A percentile compares a stretch with the other conserved stretches of the same genome.
Evolutionary conservation across 1,140 invertebrate genomes (phyloP).

Genomic region (Gonioctena quinquepunctata): DNA sequence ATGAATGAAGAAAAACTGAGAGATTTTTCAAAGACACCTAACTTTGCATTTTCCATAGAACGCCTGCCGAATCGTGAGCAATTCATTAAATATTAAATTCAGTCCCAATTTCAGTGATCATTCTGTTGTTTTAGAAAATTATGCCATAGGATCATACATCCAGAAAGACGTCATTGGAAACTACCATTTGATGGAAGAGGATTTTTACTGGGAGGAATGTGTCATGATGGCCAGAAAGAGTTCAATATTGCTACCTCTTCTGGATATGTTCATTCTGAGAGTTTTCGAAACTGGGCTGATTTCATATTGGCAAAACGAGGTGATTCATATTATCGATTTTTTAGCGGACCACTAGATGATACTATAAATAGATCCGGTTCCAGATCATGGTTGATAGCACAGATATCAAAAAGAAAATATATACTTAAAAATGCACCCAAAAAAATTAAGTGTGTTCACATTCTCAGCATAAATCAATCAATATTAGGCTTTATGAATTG

Average conservation of each 20-base stretch:
- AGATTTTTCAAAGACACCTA: conserved; percentile 19
- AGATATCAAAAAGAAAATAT: no score
- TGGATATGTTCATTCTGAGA: conserved; percentile 42
- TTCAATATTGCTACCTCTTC: conserved; percentile 53
- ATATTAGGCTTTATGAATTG: no score
- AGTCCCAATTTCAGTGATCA: no score
- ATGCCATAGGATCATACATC: conserved; percentile 62
- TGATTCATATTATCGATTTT: no score
- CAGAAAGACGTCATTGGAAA: conserved; percentile 57
- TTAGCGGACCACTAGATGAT: no score
- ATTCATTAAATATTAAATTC: background rate
- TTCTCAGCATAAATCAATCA: no score
- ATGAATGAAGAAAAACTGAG: conserved; percentile 26
- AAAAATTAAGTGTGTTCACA: no score
- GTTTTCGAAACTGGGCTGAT: conserved; percentile 48
- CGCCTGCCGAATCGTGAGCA: conserved; percentile 35
- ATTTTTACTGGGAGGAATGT: conserved; percentile 63
- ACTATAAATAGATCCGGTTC: no score
- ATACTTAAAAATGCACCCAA: no score
- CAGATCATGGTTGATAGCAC: no score
- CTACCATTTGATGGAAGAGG: conserved; percentile 60
- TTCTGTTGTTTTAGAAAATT: conserved; percentile 50
- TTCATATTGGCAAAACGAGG: conserved; percentile 47
- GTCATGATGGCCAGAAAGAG: conserved; percentile 62
- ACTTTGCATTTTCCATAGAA: conserved; percentile 39